Conservation (phyloP, 2,888 invertebrate genomes). For the Mylabris sibirica region DNA sequence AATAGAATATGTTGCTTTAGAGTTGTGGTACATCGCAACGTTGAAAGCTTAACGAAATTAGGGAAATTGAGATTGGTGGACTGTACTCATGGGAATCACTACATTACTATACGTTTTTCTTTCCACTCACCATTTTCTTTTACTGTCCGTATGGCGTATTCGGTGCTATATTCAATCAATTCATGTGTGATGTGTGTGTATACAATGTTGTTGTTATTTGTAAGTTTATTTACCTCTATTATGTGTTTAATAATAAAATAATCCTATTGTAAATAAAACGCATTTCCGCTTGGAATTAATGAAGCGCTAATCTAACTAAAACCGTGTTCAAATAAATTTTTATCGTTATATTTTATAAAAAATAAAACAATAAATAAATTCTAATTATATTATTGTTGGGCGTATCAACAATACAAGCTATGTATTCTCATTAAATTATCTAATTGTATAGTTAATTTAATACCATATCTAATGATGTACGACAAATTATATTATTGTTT, state of each 20-base stretch:
- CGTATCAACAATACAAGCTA: no score
- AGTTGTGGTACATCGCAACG: background rate
- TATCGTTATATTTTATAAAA: background rate
- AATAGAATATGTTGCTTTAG: background rate
- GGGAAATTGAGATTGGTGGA: constrained; percentile 51
- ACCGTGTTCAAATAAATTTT: background rate
- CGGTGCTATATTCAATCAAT: constrained; percentile 1
- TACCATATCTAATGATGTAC: background rate
- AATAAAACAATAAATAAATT: background rate
- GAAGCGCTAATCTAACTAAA: no score
- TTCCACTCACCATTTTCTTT: constrained; percentile 16
- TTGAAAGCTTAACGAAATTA: constrained; percentile 49
- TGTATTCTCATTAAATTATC: background rate
- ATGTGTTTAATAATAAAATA: background rate
- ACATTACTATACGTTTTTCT: constrained; percentile 33
- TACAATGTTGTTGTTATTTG: background rate
- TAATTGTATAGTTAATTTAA: background rate
- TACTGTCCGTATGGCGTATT: background rate
- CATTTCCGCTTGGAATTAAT: no score
- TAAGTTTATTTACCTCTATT: background rate
- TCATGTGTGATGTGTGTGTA: background rate
- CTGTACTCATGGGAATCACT: constrained; percentile 42
- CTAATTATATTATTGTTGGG: background rate
- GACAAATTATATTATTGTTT: background rate
- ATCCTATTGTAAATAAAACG: no score